These are phyloP conservation scores for Drosophila subquinaria DNA, from an alignment of 2,888 invertebrate genomes.

Conservation along the genomic window DNA sequence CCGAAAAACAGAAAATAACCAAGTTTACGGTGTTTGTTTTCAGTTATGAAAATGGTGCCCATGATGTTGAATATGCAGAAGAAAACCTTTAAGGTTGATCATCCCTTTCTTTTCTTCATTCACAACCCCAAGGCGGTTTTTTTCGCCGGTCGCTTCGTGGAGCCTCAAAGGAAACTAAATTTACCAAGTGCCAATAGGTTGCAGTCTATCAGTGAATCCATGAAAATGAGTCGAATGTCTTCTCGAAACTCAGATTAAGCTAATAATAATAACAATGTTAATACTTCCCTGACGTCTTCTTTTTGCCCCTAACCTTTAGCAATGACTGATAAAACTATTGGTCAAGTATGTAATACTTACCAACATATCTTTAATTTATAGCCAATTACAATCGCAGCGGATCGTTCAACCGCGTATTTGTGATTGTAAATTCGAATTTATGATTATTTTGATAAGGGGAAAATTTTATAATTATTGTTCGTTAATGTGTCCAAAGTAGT, in stretches of 20 bases:
- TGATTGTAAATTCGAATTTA: not conserved
- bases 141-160: conserved; percentile 75
- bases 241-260: conserved; percentile 7
- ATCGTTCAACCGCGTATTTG: not conserved
- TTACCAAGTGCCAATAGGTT: not conserved
- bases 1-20: not conserved
- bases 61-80: conserved; percentile 77
- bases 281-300: not conserved
- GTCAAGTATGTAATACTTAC: not conserved
- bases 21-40: conserved; percentile 12
- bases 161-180: conserved; percentile 5
- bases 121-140: conserved; percentile 68
- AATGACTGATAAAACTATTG: not conserved
- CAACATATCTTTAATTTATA: not conserved
- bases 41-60: conserved; percentile 78
- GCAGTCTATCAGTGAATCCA: conserved; percentile 3
- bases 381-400: not conserved
- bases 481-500: not conserved
- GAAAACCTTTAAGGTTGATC: conserved; percentile 79
- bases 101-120: conserved; percentile 83
- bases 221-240: conserved; percentile 12
- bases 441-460: not conserved
- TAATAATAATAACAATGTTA: not conserved
- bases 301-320: not conserved
- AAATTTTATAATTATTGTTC: not conserved